A percentile compares a stretch with the other conserved stretches of the same genome.
Conservation (phyloP, 2,113 vertebrate species). For the Lepidothrix coronata region DNA sequence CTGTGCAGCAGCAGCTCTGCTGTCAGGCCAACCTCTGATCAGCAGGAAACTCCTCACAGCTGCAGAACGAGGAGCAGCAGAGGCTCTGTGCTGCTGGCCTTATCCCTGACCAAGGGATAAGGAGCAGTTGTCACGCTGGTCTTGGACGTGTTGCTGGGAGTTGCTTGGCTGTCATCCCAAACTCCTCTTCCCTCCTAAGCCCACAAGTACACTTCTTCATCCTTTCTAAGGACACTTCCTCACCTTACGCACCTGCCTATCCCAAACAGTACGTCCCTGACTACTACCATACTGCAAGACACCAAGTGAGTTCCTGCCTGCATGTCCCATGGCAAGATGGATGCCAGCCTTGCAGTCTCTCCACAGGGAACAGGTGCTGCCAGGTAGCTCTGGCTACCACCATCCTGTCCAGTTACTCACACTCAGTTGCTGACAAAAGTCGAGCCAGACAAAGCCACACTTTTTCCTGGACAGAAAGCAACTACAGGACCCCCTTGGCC, state of each 20-base stretch:
- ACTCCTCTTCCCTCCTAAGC: not conserved
- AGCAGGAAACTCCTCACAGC: not conserved
- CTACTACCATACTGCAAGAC: accelerated
- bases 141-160: not conserved
- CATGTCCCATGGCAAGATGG: not conserved
- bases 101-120: not conserved
- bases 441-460: not conserved
- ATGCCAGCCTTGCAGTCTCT: not conserved
- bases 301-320: accelerated
- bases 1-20: not conserved
- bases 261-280: not conserved
- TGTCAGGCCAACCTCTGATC: not conserved
- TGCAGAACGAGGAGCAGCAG: not conserved
- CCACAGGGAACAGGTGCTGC: not conserved
- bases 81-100: not conserved
- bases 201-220: not conserved
- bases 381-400: not conserved
- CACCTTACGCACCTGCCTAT: not conserved
- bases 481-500: not conserved
- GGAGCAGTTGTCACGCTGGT: not conserved
- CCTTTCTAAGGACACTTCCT: not conserved
- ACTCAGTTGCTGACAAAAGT: not conserved
- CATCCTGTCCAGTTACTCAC: not conserved
- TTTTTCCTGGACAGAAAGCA: not conserved
- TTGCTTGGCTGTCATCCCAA: not conserved